Evolutionary conservation across 2,113 vertebrate genomes (phyloP).

Genomic region (Pterocles gutturalis): DNA sequence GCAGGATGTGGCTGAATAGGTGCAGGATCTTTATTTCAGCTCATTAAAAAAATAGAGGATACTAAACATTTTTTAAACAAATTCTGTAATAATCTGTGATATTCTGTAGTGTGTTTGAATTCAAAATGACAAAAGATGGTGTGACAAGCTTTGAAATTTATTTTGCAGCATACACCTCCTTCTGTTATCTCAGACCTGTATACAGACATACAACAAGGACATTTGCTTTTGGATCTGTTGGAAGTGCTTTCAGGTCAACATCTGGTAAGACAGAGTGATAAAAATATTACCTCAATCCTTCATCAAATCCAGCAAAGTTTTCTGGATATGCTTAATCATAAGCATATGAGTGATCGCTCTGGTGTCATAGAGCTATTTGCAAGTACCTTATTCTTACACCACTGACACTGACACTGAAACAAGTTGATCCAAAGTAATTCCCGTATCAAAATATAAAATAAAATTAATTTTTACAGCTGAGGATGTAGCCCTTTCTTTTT

Average conservation of each 20-base stretch:
- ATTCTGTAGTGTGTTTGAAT: not conserved
- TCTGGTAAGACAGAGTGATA: slow-evolving; percentile 81
- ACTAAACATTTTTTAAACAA: not conserved
- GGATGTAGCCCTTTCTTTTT: not conserved
- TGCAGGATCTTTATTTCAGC: not conserved
- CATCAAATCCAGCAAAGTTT: not conserved
- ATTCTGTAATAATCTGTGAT: not conserved
- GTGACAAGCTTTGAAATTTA: not conserved
- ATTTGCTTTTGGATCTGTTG: slow-evolving; percentile 90
- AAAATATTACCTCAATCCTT: not conserved
- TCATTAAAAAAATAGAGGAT: not conserved
- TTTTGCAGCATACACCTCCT: slow-evolving; percentile 84
- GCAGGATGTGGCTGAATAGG: not conserved
- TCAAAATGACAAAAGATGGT: not conserved
- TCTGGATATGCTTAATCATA: not conserved
- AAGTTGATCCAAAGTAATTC: not conserved
- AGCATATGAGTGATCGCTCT: not conserved
- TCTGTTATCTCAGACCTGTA: slow-evolving; percentile 88
- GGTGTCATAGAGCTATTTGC: not conserved
- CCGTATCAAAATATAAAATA: not conserved
- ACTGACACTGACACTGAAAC: not conserved
- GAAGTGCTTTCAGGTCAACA: slow-evolving; percentile 93
- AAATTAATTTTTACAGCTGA: not conserved
- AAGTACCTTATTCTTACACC: not conserved
- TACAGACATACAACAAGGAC: slow-evolving; percentile 87